Evolutionary conservation across 2,888 invertebrate species (phyloP), one percentile per base, ranked within the genome.

Genomic region (Euplexia lucipara): DNA sequence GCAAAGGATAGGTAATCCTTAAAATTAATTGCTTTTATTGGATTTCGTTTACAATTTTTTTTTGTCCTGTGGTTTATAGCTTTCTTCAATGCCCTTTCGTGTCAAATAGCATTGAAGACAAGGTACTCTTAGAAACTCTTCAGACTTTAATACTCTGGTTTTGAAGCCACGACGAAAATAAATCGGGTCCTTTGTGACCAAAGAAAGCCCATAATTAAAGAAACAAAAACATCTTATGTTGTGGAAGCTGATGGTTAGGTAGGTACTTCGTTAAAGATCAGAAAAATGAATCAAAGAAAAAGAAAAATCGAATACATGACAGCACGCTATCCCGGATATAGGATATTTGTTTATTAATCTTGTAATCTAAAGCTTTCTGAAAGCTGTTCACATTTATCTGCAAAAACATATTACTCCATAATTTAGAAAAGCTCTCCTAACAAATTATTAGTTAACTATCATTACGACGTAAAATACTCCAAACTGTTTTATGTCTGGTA

Each of bases 401-500:
- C 32, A 22, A 10, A 37, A 12, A 47, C 8, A 18, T 58, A 32
- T 56, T 20, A 59, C 26, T 57, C n/a, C n/a, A 7, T 26, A 20
- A 8, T 22, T 49, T 74, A 37, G 16, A 45, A 61, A 8, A 53
- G 18, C n/a, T 71, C 52, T 53, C 52, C 32, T 49, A 79, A 57
- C 59, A 72, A 53, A 41, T 53, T 37, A 56, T 58, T 53, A 41
- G 47, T 61, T 60, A 58, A 58, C 60, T 26, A 66, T 63, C 32
- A 75, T 58, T 66, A 67, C 53, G 32, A 65, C 39, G 37, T 41
- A 20, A 51, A 54, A 37, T 51, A 66, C 44, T 51, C 34, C 45
- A 60, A 52, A 64, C 57, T 67, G 63, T 75, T 75, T 61, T 51
- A 52, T 58, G 41, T 78, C 37, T 48, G 61, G 58, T 68, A 59